Percentiles rank a stretch among this genome's conserved stretches.
These are phyloP conservation scores for Eristalis arbustorum DNA, from an alignment of 2,888 invertebrate species.

Conservation along the genomic window DNA sequence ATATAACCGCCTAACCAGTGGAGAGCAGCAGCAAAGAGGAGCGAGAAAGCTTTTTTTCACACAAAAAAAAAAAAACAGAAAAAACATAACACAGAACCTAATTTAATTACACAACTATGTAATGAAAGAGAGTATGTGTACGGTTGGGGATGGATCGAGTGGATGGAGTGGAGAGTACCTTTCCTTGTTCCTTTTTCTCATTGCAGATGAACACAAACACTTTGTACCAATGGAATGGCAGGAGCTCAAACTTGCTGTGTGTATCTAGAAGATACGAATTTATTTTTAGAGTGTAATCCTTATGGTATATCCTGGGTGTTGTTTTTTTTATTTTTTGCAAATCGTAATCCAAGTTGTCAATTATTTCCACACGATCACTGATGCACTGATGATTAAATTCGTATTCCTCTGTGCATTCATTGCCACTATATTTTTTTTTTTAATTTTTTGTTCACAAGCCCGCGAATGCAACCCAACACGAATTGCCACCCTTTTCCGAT, in stretches of 20 bases:
- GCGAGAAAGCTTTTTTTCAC: conserved; percentile 51
- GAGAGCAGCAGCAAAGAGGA: conserved; percentile 1
- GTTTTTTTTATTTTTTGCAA: conserved; percentile 5
- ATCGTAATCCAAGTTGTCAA: conserved; percentile 53
- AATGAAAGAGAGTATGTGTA: conserved; percentile 30
- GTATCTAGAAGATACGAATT: conserved; percentile 49
- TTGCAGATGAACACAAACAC: conserved; percentile 49
- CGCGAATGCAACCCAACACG: conserved; percentile 11
- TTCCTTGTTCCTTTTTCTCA: conserved; percentile 35
- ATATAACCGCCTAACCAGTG: conserved; percentile 4
- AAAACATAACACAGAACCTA: conserved; percentile 10
- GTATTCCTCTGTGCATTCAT: background rate
- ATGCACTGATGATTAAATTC: background rate
- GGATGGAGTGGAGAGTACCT: conserved; percentile 43
- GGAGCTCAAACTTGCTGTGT: conserved; percentile 32
- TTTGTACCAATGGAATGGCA: conserved; percentile 42
- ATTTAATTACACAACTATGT: conserved; percentile 67
- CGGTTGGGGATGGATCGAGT: background rate
- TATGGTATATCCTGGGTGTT: conserved; percentile 54
- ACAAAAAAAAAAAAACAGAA: conserved; percentile 7
- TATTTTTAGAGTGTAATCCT: conserved; percentile 53
- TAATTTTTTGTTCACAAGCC: conserved; percentile 20
- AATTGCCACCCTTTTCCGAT: conserved; percentile 9
- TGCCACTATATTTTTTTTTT: background rate
- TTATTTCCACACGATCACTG: conserved; percentile 58